These are phyloP conservation scores for Stercorarius parasiticus DNA, from an alignment of 2,113 vertebrate species.

Conservation along the genomic window DNA sequence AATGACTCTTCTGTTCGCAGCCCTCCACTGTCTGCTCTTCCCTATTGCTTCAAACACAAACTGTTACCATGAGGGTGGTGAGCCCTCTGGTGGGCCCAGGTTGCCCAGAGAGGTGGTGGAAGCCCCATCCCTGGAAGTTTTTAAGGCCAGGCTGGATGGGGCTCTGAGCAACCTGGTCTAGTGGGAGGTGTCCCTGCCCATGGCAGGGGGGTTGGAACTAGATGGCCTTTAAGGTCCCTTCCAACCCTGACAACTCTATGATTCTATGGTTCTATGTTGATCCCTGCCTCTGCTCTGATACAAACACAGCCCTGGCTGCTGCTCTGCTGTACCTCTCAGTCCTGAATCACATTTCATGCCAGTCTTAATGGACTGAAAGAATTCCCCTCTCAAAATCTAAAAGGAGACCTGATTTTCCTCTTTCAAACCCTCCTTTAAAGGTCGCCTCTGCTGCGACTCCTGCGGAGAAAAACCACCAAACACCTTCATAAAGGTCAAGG, in stretches of 20 bases:
- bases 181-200: no score
- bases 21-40: not conserved
- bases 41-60: not conserved
- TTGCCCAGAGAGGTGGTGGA: no score
- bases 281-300: not conserved
- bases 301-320: not conserved
- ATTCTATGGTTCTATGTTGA: not conserved
- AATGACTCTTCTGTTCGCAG: not conserved
- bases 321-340: not conserved
- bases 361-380: not conserved
- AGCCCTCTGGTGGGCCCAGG: no score
- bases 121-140: no score
- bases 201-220: no score
- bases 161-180: no score
- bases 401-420: not conserved
- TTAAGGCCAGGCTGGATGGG: no score
- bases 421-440: not conserved
- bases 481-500: not conserved
- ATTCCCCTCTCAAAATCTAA: not conserved
- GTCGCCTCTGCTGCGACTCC: not conserved
- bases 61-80: not conserved
- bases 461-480: not conserved
- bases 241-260: no score
- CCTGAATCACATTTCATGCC: not conserved
- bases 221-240: no score